Base-by-base conservation (phyloP, 1,140 invertebrate species). In the Oppia nitens region DNA sequence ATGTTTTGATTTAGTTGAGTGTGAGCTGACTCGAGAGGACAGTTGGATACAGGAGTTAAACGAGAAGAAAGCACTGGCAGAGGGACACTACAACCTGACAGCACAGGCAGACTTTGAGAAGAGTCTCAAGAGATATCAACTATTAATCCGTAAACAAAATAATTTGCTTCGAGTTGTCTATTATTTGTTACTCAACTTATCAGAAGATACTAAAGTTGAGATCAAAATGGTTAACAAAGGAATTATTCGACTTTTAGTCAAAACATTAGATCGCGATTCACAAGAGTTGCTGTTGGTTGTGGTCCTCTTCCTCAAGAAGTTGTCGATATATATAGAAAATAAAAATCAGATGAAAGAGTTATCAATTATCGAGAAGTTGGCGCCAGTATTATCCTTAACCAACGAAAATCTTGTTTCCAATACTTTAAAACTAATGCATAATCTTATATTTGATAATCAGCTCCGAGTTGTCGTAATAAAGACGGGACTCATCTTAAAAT, bases 191-290 rank as follows among this genome's bases (percentile, higher is more conserved):
- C 72, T 96, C 23, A 96, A 98, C 71, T 83, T 98, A 67, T 85
- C 93, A 4, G 92, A 97, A 72, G 93, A 97, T 74, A 78, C 85
- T 17, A 87, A 74, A 54, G 73, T 96, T 9, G 93, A 98, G 74
- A 83, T 91, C 71, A 98, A 98, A 77, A 98, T 99, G 87, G 80
- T 86, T 4, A 89, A 90, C 62, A 87, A 92, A 70, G 88, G 90
- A 64, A 82, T 98, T 62, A 83, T 96, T 1, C 80, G 80, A 26
- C 79, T 95, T 70, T 75, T 98, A 9, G 78, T 89, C n/a, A 85
- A 85, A 66, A 83, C 83, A 28, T 76, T 98, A 65, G 88, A 95
- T 62, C 77, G 92, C 65, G 80, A 83, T 65, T 87, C 89, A 67
- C 79, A 81, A 47, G 87, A 96, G 71, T 77, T 98, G 12, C 74